These are phyloP conservation scores for Petrocephalus zakoni DNA, from an alignment of 2,113 vertebrate species.

Conservation along the genomic window DNA sequence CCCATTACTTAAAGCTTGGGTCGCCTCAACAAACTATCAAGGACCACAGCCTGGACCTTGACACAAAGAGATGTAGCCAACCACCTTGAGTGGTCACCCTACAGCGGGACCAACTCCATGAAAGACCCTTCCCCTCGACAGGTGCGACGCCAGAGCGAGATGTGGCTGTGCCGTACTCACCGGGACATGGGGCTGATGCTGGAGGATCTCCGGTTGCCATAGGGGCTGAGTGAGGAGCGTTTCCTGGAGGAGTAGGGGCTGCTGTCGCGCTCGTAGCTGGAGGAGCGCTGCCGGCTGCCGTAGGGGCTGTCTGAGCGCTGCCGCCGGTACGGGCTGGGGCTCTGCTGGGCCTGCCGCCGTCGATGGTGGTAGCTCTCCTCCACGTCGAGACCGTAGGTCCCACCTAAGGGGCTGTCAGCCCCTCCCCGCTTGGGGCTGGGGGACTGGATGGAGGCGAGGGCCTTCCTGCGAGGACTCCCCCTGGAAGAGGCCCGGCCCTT, in stretches of 20 bases:
- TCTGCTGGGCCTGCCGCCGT: slow-evolving; percentile 69
- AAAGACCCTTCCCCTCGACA: neutral
- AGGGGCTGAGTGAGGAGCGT: slow-evolving; percentile 83
- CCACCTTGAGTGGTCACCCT: neutral
- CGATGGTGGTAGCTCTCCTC: slow-evolving; percentile 71
- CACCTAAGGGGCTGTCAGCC: slow-evolving; percentile 70
- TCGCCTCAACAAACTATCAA: neutral
- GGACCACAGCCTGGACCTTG: neutral
- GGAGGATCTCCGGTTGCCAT: slow-evolving; percentile 77
- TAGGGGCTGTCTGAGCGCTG: slow-evolving; percentile 86
- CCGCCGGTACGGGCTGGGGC: slow-evolving; percentile 78
- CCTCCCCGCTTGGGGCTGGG: slow-evolving; percentile 57
- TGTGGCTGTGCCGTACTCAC: slow-evolving; percentile 55
- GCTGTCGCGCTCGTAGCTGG: slow-evolving; percentile 87
- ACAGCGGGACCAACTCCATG: neutral
- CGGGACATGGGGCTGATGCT: slow-evolving; percentile 87
- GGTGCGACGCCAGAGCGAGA: neutral
- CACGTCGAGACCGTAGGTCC: slow-evolving; percentile 62
- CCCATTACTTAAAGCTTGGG: neutral
- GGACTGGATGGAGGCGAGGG: slow-evolving; percentile 63
- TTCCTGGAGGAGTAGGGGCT: slow-evolving; percentile 78
- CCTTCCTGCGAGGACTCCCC: slow-evolving; percentile 74
- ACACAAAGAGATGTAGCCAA: neutral
- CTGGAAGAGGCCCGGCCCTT: slow-evolving; percentile 69
- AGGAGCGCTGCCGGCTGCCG: slow-evolving; percentile 78